Percentiles rank a stretch among this genome's conserved stretches.
These are phyloP conservation scores for Andricus grossulariae DNA, from an alignment of 1,140 invertebrate genomes.

Conservation along the genomic window DNA sequence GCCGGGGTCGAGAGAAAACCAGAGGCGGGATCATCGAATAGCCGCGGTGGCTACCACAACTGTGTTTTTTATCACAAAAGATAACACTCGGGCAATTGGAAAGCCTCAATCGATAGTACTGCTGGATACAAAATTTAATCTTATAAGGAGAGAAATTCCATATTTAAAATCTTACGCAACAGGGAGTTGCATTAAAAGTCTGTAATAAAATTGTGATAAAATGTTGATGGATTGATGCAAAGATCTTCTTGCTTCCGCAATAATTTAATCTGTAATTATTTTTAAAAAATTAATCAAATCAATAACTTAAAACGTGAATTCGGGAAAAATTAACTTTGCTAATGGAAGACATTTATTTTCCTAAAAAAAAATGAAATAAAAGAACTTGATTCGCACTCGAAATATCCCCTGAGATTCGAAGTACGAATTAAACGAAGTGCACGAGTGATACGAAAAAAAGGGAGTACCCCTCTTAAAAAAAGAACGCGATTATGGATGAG, in stretches of 20 bases:
- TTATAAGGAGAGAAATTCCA: background rate
- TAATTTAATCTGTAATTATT: no score
- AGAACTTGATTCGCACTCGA: background rate
- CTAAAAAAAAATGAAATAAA: background rate
- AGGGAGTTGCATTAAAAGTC: no score
- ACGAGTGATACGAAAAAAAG: slow-evolving; percentile 1
- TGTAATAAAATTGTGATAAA: no score
- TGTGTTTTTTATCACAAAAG: slow-evolving; percentile 23
- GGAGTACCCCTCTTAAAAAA: background rate
- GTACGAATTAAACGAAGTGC: slow-evolving; percentile 19
- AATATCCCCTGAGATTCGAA: background rate
- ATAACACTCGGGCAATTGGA: slow-evolving; percentile 9
- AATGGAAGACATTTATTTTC: no score
- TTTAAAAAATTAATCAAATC: no score
- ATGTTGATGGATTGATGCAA: no score
- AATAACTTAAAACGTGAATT: no score
- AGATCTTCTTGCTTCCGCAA: no score
- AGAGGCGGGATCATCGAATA: slow-evolving; percentile 44
- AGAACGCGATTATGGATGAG: slow-evolving; percentile 17
- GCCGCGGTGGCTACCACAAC: slow-evolving; percentile 31
- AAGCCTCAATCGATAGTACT: slow-evolving; percentile 3
- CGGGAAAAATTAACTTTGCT: no score
- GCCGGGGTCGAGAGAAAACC: slow-evolving; percentile 39
- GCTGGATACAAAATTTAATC: slow-evolving; percentile 6
- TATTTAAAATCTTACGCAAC: no score